Conservation (phyloP, 2,113 vertebrate genomes). For the Carlito syrichta region DNA sequence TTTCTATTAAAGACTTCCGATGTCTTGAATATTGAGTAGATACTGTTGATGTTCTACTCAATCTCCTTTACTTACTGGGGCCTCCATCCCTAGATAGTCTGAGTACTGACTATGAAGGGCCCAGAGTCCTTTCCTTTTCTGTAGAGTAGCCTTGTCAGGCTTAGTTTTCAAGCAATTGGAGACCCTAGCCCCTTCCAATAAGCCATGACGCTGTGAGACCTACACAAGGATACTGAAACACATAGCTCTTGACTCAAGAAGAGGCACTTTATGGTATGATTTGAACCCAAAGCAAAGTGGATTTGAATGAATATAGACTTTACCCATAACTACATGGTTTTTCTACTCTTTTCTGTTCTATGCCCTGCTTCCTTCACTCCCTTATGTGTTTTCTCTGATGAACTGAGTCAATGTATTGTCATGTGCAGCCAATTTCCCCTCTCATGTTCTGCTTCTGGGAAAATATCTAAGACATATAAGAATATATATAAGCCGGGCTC, state of each 20-base stretch:
- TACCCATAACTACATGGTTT: too few species aligned
- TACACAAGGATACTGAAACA: background rate
- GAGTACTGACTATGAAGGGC: background rate
- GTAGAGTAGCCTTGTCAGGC: background rate
- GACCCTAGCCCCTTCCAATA: too few species aligned
- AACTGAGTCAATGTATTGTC: too few species aligned
- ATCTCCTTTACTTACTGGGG: too few species aligned
- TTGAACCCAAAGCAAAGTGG: background rate
- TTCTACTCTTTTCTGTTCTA: background rate
- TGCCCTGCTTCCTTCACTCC: background rate
- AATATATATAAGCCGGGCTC: too few species aligned
- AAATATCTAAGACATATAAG: background rate
- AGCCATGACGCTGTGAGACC: background rate
- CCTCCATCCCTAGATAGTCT: too few species aligned
- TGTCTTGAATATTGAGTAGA: too few species aligned
- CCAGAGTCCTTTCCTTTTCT: background rate
- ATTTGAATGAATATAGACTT: accelerated
- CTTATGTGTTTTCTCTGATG: background rate
- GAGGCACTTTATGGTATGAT: background rate
- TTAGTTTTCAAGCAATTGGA: background rate
- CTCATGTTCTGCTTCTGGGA: background rate
- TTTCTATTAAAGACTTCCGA: background rate
- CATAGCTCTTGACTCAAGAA: background rate
- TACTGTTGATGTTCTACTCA: too few species aligned
- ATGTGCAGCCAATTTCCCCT: background rate